phyloP scores from a whole-genome alignment of 2,113 vertebrate genomes.

The Syngnathus floridae region DNA sequence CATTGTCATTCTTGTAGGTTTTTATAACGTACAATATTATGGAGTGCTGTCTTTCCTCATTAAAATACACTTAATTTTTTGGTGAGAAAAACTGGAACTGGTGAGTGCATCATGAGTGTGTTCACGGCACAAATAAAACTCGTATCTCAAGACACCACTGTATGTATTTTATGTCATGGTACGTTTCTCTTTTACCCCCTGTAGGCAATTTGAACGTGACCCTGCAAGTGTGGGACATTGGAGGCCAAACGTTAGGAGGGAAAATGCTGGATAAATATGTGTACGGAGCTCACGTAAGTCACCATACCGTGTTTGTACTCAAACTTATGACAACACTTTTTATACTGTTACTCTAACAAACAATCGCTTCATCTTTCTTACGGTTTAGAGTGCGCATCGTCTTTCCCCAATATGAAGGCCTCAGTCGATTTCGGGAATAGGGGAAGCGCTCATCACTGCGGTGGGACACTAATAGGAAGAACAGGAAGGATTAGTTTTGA shows the following conservation, averaged over 20 bases:
- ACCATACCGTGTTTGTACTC: neutral
- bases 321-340: constrained; percentile 5
- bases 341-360: neutral
- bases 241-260: constrained; percentile 95
- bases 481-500: constrained; percentile 23
- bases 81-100: too few relatives aligned
- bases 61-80: too few relatives aligned
- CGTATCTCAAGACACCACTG: neutral
- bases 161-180: neutral
- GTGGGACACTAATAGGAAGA: constrained; percentile 10
- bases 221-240: constrained; percentile 98
- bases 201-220: constrained; percentile 93
- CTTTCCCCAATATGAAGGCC: neutral
- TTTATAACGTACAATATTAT: too few relatives aligned
- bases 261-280: constrained; percentile 99
- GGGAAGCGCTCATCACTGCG: neutral
- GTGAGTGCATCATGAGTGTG: neutral
- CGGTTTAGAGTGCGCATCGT: neutral
- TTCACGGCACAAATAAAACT: neutral
- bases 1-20: too few relatives aligned
- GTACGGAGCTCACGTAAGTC: constrained; percentile 85
- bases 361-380: neutral
- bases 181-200: constrained; percentile 43
- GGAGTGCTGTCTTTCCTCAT: too few relatives aligned
- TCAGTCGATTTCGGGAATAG: neutral